Base-by-base conservation (phyloP, 2,888 invertebrate species). In the Aromia moschata region DNA sequence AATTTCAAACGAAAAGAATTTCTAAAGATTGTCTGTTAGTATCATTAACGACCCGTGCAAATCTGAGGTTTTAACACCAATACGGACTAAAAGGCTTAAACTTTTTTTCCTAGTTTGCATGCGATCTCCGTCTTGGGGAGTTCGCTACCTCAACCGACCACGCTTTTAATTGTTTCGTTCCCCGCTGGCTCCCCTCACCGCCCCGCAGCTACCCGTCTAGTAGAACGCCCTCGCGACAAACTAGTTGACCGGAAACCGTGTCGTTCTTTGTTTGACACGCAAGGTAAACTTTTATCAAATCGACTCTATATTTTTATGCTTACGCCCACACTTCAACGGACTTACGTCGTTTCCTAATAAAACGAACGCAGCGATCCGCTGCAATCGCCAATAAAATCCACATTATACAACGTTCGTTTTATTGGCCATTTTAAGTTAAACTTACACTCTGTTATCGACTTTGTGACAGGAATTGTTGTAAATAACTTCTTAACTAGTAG, bases 211-310 rank as follows among this genome's bases (percentile, higher is more conserved):
- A n/a, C n/a, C n/a, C n/a, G n/a, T n/a, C n/a, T n/a, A n/a, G n/a
- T n/a, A n/a, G 30, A 14, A 58, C 54, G 16, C 46, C 45, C 52
- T 49, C 45, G 62, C 68, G 67, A 65, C 67, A 70, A 60, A 72
- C 74, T 69, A 67, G 72, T 73, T 70, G 73, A 74, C 75, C 76
- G 76, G 76, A 76, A 75, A 72, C 71, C 60, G 67, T 73, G 73
- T 72, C 74, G 74, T 74, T 74, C 72, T 73, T 71, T 74, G 74
- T 71, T 71, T 56, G 69, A 68, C 76, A 76, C 76, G 77, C 76
- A 69, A 76, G 60, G 64, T 57, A 45, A 65, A 70, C 70, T 70
- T 68, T 70, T 67, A 64, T 52, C 41, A 14, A 41, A 37, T 49
- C 31, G 11, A 9, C n/a, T 2, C 31, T 11, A 20, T 25, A 43